Evolutionary conservation across 2,113 vertebrate species (phyloP).

Genomic region (Caranx ignobilis): DNA sequence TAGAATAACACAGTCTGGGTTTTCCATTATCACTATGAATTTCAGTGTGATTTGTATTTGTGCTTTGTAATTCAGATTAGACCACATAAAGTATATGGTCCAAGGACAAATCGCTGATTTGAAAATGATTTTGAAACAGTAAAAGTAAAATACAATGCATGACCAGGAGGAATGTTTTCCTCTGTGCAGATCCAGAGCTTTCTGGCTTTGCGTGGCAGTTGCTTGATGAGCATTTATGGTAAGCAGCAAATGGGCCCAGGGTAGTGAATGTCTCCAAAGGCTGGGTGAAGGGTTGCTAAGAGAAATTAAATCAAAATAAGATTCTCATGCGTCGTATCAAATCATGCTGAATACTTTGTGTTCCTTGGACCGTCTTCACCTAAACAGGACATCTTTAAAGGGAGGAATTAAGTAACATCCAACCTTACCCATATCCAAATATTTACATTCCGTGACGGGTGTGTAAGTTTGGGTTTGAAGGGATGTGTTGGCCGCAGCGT

Average conservation of each 20-base stretch:
- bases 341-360: constrained; percentile 64
- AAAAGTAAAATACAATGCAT: constrained; percentile 27
- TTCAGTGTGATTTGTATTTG: constrained; percentile 52
- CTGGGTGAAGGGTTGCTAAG: constrained; percentile 33
- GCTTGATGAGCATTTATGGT: constrained; percentile 57
- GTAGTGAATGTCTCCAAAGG: constrained; percentile 39
- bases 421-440: constrained; percentile 74
- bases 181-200: constrained; percentile 26
- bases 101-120: constrained; percentile 35
- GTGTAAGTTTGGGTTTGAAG: constrained; percentile 67
- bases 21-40: constrained; percentile 47
- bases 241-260: constrained; percentile 35
- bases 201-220: constrained; percentile 30
- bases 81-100: constrained; percentile 10
- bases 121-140: constrained; percentile 45
- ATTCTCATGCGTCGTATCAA: constrained; percentile 59
- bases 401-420: constrained; percentile 70
- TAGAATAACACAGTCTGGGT: constrained; percentile 20
- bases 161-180: constrained; percentile 14
- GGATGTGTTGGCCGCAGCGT: constrained; percentile 37
- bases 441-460: constrained; percentile 80
- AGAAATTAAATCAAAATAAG: constrained; percentile 61
- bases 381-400: constrained; percentile 77
- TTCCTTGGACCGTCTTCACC: constrained; percentile 60
- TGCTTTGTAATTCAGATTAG: constrained; percentile 45